phyloP scores from a whole-genome alignment of 1,140 invertebrate genomes.

The Bombus waltoni region DNA sequence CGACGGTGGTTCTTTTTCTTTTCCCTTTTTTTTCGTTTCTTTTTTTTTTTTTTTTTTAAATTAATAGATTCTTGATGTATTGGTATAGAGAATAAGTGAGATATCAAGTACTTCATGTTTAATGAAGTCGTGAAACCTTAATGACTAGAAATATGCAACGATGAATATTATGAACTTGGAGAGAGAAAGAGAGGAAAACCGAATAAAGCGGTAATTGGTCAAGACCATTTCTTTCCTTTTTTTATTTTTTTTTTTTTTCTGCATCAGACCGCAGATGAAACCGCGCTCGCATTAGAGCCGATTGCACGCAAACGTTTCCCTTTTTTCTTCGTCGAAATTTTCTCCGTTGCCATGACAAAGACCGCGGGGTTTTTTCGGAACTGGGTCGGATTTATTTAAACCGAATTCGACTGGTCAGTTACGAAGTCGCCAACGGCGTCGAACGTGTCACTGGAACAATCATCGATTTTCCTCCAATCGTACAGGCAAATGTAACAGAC shows the following conservation, averaged over 20 bases:
- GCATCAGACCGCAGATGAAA: no score
- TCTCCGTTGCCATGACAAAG: neutral
- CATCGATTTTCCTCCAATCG: neutral
- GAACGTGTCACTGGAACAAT: slow-evolving; percentile 11
- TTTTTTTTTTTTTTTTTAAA: neutral
- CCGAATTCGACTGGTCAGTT: neutral
- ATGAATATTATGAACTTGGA: no score
- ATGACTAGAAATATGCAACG: neutral
- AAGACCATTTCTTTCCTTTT: neutral
- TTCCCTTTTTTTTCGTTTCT: neutral
- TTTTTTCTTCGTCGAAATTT: neutral
- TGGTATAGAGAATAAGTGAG: no score
- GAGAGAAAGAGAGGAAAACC: no score
- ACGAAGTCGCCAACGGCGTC: neutral
- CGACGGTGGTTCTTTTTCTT: neutral
- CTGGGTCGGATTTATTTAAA: slow-evolving; percentile 30
- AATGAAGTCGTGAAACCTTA: neutral
- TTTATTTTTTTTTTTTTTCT: slow-evolving; percentile 2
- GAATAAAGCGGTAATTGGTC: neutral
- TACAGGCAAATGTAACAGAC: neutral
- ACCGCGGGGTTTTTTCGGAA: neutral
- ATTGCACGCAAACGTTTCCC: neutral
- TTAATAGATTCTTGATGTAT: neutral
- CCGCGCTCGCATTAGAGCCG: neutral
- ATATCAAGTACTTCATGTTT: neutral